Evolutionary conservation across 2,113 vertebrate species (phyloP).

Genomic region (Amia ocellicauda): DNA sequence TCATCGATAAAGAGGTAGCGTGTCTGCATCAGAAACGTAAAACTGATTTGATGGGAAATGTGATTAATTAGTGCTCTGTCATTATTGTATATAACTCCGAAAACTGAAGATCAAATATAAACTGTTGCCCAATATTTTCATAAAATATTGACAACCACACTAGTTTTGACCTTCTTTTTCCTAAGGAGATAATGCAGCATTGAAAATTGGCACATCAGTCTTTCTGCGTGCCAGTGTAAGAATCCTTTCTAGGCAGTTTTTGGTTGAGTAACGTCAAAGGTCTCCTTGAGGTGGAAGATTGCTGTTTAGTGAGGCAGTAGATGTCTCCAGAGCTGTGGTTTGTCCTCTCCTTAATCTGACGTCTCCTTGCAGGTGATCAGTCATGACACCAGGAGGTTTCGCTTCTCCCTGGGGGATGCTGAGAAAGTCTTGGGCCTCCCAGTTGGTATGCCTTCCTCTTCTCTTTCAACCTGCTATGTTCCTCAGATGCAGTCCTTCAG

Average conservation of each 20-base stretch:
- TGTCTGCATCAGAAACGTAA: no score
- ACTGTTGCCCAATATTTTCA: not conserved
- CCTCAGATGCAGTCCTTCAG: no score
- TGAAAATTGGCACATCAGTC: no score
- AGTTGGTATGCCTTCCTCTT: conserved; percentile 56
- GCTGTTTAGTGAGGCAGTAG: not conserved
- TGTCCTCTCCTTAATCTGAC: not conserved
- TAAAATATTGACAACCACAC: not conserved
- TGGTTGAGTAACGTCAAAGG: no score
- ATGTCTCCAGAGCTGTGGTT: not conserved
- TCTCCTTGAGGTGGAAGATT: no score
- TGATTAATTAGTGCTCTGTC: no score
- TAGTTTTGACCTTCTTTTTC: no score
- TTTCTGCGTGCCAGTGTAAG: no score
- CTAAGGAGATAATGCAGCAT: no score
- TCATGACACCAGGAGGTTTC: conserved; percentile 63
- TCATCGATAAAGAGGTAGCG: conserved; percentile 62
- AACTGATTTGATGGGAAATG: no score
- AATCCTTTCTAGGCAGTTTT: no score
- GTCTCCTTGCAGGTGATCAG: conserved; percentile 51
- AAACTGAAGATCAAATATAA: not conserved
- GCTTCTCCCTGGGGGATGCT: conserved; percentile 61
- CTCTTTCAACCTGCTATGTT: no score
- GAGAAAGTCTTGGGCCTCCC: conserved; percentile 63
- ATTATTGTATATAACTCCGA: not conserved